phyloP scores from a whole-genome alignment of 2,113 vertebrate genomes.

The Gallinago paraguaiae region DNA sequence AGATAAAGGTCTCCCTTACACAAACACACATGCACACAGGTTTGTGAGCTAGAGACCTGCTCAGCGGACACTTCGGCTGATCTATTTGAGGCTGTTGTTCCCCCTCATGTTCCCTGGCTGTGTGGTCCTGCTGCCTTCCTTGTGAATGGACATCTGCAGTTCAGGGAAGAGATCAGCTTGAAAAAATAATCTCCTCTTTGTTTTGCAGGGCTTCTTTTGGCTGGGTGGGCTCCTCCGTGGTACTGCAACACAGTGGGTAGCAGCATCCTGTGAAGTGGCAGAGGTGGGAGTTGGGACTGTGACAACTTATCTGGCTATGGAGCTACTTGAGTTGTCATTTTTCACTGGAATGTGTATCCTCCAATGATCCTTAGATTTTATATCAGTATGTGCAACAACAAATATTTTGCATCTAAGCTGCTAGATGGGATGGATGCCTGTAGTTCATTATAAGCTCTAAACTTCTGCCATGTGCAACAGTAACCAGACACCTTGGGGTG shows the following conservation, averaged over 20 bases:
- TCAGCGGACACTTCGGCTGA: rapidly evolving
- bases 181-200: background rate
- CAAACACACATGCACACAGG: background rate
- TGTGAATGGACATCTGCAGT: background rate
- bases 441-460: background rate
- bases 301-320: background rate
- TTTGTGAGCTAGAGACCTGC: background rate
- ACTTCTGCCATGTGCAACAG: background rate
- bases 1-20: background rate
- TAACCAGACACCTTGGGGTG: background rate
- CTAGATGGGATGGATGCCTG: background rate
- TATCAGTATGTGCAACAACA: background rate
- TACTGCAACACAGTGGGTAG: background rate
- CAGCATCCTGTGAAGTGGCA: background rate
- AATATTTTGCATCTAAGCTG: background rate
- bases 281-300: rapidly evolving
- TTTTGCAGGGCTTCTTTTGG: background rate
- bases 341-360: background rate
- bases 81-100: background rate
- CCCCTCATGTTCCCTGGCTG: rapidly evolving
- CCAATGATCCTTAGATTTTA: background rate
- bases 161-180: background rate
- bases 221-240: background rate
- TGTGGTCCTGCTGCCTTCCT: background rate
- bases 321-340: background rate